Evolutionary conservation across 37 sponge, comb jelly and placozoan species (phyloP).

Genomic region (Spongia lamella): DNA sequence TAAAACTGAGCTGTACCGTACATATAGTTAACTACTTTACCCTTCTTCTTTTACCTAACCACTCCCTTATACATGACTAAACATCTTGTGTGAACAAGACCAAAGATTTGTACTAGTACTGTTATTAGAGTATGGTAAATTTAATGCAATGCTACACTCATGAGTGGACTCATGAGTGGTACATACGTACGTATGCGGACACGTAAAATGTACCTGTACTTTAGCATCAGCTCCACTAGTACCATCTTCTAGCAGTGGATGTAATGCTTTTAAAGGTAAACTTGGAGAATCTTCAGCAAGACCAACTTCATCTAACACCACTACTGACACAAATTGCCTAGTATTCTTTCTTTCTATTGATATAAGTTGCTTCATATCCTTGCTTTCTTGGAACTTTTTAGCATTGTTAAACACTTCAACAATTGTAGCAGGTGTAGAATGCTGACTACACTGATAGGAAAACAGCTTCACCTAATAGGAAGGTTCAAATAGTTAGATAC

Average conservation of each 20-base stretch:
- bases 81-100: too few relatives aligned
- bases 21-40: too few relatives aligned
- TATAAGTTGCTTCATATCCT: slow-evolving; percentile 46
- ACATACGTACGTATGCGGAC: too few relatives aligned
- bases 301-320: slow-evolving; percentile 86
- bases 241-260: slow-evolving; percentile 81
- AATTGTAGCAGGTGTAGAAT: slow-evolving; percentile 70
- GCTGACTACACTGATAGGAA: slow-evolving; percentile 88
- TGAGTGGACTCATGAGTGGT: too few relatives aligned
- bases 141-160: too few relatives aligned
- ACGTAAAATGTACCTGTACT: slow-evolving; percentile 1
- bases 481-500: background rate
- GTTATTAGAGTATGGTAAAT: too few relatives aligned
- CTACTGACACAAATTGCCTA: slow-evolving; percentile 51
- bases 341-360: slow-evolving; percentile 30
- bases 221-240: slow-evolving; percentile 43
- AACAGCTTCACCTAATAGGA: slow-evolving; percentile 44
- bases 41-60: too few relatives aligned
- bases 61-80: too few relatives aligned
- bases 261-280: slow-evolving; percentile 78
- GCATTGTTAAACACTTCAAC: slow-evolving; percentile 69
- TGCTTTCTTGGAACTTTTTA: slow-evolving; percentile 44
- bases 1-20: too few relatives aligned
- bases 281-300: slow-evolving; percentile 84
- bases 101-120: too few relatives aligned